Conservation (phyloP, 2,113 vertebrate species). For the Callipepla squamata region DNA sequence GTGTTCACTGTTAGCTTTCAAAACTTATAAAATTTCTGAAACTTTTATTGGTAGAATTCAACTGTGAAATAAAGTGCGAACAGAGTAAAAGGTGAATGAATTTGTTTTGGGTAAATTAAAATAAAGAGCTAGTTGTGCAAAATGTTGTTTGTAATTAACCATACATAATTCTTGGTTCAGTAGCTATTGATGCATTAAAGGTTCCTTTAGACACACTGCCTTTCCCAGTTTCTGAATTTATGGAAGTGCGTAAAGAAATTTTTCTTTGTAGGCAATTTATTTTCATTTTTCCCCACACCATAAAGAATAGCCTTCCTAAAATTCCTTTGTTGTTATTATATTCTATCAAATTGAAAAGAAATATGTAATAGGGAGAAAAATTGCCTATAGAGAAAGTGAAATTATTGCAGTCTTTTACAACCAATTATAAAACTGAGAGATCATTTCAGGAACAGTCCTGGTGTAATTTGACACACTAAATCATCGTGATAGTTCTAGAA, state of each 20-base stretch:
- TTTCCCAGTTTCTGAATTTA: neutral
- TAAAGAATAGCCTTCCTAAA: neutral
- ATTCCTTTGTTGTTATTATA: neutral
- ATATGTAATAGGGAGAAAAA: neutral
- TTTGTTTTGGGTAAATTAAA: neutral
- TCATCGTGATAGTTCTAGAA: slow-evolving; percentile 1
- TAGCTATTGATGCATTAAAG: neutral
- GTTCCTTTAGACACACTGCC: neutral
- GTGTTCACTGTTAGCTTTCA: neutral
- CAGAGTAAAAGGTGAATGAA: neutral
- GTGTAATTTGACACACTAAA: slow-evolving; percentile 2
- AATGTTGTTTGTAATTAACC: neutral
- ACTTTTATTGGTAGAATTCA: neutral
- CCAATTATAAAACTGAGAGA: slow-evolving; percentile 1
- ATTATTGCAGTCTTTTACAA: neutral
- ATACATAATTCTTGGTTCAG: neutral
- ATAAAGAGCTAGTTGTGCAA: neutral
- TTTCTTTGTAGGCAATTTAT: neutral
- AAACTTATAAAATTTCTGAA: accelerated
- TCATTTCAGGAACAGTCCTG: neutral
- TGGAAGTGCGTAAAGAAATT: neutral
- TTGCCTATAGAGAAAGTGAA: neutral
- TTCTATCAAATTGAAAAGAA: neutral
- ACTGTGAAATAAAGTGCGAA: neutral
- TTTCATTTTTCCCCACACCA: neutral